Evolutionary conservation across 2,113 vertebrate species (phyloP).

Genomic region (Octodon degus): DNA sequence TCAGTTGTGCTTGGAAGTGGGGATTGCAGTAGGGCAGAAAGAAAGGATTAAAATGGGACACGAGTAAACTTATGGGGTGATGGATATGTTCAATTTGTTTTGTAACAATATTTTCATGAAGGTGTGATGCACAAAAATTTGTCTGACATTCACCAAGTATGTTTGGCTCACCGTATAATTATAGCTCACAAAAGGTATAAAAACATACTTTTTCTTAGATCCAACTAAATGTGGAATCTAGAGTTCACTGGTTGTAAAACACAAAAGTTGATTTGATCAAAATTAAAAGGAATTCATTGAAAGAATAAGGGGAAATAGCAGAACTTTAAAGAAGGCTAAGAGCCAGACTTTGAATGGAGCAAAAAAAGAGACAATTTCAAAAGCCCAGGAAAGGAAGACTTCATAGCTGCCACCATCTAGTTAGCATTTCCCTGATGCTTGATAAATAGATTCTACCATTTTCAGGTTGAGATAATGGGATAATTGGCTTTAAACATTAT

Average conservation of each 20-base stretch:
- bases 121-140: background rate
- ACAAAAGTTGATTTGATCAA: background rate
- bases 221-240: background rate
- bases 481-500: background rate
- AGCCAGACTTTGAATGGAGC: background rate
- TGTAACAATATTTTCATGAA: background rate
- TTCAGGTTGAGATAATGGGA: background rate
- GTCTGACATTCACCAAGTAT: background rate
- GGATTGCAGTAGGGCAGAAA: background rate
- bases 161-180: background rate
- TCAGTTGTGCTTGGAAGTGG: background rate
- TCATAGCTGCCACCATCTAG: background rate
- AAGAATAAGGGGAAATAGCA: background rate
- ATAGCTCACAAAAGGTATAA: background rate
- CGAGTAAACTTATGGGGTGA: background rate
- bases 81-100: background rate
- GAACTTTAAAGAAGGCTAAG: background rate
- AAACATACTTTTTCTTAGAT: background rate
- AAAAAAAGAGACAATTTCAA: background rate
- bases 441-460: background rate
- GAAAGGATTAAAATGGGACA: background rate
- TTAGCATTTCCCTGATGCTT: background rate
- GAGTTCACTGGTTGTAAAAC: conserved; percentile 9
- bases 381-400: background rate
- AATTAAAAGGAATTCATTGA: conserved; percentile 9